Percentiles rank a stretch among this genome's conserved stretches.
Conservation (phyloP, 2,113 vertebrate species). For the Corvus moneduloides region DNA sequence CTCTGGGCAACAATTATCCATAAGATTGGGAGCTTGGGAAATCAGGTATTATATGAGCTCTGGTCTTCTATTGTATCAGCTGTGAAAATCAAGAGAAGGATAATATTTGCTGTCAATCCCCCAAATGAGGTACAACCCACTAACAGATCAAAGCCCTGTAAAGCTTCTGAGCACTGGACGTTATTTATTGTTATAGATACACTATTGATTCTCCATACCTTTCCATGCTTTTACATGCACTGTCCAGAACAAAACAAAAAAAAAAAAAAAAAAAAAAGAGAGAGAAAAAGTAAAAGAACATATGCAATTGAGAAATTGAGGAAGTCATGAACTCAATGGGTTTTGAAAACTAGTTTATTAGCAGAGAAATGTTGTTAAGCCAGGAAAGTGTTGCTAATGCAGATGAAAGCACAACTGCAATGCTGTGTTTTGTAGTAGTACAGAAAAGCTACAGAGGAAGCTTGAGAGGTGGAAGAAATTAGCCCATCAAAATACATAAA, state of each 20-base stretch:
- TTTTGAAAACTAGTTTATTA: not conserved
- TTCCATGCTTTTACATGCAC: not conserved
- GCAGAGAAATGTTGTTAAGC: not conserved
- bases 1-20: constrained; percentile 55
- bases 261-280: not conserved
- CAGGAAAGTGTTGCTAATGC: not conserved
- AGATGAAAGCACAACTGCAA: not conserved
- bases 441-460: not conserved
- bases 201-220: not conserved
- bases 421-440: not conserved
- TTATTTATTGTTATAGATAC: constrained; percentile 3
- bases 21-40: constrained; percentile 36
- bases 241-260: not conserved
- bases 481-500: not conserved
- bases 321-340: not conserved
- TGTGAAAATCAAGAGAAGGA: constrained; percentile 48
- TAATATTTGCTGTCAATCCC: constrained; percentile 42
- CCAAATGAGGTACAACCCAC: constrained; percentile 12
- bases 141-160: constrained; percentile 2
- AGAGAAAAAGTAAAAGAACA: not conserved
- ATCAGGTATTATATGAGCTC: constrained; percentile 48
- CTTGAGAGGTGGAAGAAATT: not conserved
- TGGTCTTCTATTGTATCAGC: constrained; percentile 33
- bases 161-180: not conserved
- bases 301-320: not conserved